phyloP scores from a whole-genome alignment of 2,113 vertebrate species.

The Tragelaphus strepsiceros region DNA sequence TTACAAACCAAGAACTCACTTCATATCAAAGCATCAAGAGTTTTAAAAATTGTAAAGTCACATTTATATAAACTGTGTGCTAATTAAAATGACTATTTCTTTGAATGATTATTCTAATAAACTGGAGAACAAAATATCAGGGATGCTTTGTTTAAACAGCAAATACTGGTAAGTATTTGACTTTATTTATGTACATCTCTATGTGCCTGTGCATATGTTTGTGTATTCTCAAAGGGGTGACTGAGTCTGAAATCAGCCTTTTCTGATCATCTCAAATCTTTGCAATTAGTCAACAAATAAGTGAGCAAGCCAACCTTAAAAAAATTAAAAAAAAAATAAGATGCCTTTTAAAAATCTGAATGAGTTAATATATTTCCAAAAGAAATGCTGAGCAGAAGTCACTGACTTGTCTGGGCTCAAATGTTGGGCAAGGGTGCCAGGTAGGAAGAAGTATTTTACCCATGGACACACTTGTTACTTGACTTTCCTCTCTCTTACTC shows the following conservation, averaged over 20 bases:
- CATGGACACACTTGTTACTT: background rate
- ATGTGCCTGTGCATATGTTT: background rate
- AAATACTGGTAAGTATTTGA: background rate
- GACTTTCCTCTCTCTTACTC: background rate
- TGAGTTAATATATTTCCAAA: background rate
- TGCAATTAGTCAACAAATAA: background rate
- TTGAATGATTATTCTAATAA: background rate
- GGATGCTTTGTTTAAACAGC: background rate
- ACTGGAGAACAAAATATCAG: background rate
- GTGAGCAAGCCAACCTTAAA: background rate
- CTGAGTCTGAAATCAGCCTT: background rate
- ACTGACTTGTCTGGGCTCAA: no score
- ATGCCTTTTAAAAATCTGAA: background rate
- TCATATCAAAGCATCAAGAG: background rate
- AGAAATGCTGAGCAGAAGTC: background rate
- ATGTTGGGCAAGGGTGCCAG: background rate
- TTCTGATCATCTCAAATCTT: background rate
- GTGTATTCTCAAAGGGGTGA: background rate
- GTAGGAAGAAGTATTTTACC: background rate
- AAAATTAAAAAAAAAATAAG: no score
- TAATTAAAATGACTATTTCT: background rate
- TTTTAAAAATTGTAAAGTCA: background rate
- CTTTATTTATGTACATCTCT: background rate
- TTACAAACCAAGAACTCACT: background rate
- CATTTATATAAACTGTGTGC: background rate